These are phyloP conservation scores for Pipistrellus kuhlii DNA, from an alignment of 2,797 vertebrate genomes.

Conservation along the genomic window DNA sequence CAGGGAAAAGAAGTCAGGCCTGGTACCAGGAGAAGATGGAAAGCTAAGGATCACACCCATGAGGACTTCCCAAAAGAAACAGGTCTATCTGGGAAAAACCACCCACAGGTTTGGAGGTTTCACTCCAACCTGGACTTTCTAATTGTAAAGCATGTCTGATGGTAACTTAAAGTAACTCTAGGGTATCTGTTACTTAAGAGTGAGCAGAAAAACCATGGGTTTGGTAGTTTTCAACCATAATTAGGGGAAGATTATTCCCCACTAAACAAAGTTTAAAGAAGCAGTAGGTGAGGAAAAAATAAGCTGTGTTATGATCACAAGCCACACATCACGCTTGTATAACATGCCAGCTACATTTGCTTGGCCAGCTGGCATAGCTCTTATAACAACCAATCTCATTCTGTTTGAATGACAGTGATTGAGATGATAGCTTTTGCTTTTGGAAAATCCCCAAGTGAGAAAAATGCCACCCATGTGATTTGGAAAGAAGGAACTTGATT, in stretches of 20 bases:
- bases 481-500: constrained; percentile 53
- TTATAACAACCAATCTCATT: constrained; percentile 62
- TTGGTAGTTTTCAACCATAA: constrained; percentile 11
- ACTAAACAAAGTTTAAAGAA: constrained; percentile 60
- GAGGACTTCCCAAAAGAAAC: neutral
- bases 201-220: neutral
- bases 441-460: constrained; percentile 65
- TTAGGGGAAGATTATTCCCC: neutral
- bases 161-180: neutral
- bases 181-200: neutral
- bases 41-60: neutral
- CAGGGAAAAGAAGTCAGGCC: neutral
- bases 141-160: neutral
- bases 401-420: constrained; percentile 69
- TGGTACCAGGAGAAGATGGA: neutral
- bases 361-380: constrained; percentile 71
- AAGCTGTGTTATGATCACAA: constrained; percentile 34
- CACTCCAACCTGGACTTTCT: neutral
- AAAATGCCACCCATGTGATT: constrained; percentile 67
- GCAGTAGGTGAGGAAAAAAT: neutral
- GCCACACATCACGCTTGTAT: neutral
- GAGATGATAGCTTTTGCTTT: constrained; percentile 65
- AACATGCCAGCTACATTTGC: constrained; percentile 74
- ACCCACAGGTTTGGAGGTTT: neutral
- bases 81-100: neutral